Base-by-base conservation (phyloP, 1,140 invertebrate species). In the Oedothorax gibbosus region DNA sequence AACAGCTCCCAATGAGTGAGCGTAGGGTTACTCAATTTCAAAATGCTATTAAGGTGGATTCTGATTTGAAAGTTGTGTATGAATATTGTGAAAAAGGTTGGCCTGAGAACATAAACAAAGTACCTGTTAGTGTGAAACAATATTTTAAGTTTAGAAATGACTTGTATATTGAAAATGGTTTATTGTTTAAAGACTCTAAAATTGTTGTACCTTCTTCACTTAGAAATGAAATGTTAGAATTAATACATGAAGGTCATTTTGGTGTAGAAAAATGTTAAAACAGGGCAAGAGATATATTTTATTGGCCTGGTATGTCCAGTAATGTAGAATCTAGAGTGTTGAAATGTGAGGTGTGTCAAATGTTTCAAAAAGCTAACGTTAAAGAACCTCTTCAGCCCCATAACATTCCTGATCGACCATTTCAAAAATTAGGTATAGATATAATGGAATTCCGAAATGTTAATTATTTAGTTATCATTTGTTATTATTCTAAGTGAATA, bases 161-260 rank as follows among this genome's bases (percentile, higher is more conserved):
- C 66, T 53, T 89, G 8, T 75, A 20, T 64, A 7, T 53, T 78
- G 49, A 87, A 66, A 86, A 89, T 80, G 88, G 85, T 3, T 76
- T 90, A 4, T 60, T 90, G n/a, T 87, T 89, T 68, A 85, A 87
- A 71, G 87, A 87, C 76, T 75, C 88, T 73, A 87, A 87, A 69
- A 85, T 90, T 12, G 69, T 90, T 14, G 87, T 90, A 66, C 88
- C 89, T 7, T 83, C n/a, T 62, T 11, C 56, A 9, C 64, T 88
- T 15, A 85, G 89, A 84, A 10, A 49, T 10, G 79, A 89, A 18
- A 89, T 90, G 69, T 80, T 89, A 53, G 75, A 88, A 18, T 15
- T 81, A 20, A 68, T 89, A n/a, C 89, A 90, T 86, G 76, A 84
- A 73, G 73, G 86, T 64, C 90, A 90, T 88, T 85, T 88, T 50